Percentiles rank a stretch among this genome's conserved stretches.
These are phyloP conservation scores for Hypotaenidia philippensis DNA, from an alignment of 2,797 vertebrate species.

Conservation along the genomic window DNA sequence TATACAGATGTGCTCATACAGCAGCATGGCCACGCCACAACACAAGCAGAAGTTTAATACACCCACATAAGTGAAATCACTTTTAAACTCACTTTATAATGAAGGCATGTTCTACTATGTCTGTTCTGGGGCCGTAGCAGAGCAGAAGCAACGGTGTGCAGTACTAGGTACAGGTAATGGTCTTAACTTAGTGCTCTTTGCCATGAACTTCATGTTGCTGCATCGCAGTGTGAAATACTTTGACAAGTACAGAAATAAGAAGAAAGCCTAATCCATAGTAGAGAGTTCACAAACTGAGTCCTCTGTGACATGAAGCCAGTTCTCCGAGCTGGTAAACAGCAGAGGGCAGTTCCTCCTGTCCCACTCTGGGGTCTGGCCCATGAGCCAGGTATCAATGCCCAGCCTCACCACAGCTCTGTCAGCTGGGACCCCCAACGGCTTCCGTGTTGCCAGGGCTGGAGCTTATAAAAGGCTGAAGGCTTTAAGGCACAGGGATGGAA, in stretches of 20 bases:
- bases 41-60: not conserved
- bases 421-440: not conserved
- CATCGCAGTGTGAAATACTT: not conserved
- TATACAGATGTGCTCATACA: rapidly evolving
- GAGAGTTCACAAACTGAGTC: not conserved
- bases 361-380: rapidly evolving
- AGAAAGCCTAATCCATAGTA: not conserved
- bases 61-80: not conserved
- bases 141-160: not conserved
- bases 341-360: not conserved
- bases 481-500: not conserved
- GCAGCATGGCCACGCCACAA: not conserved
- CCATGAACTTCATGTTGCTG: not conserved
- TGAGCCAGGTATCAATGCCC: rapidly evolving
- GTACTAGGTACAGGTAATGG: rapidly evolving
- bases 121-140: not conserved
- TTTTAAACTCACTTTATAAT: not conserved
- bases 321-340: not conserved
- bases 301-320: not conserved
- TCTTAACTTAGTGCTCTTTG: not conserved
- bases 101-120: not conserved
- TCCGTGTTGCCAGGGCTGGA: rapidly evolving
- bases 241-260: not conserved
- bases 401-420: too few relatives aligned
- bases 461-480: not conserved